These are phyloP conservation scores for Anniella stebbinsi DNA, from an alignment of 2,797 vertebrate genomes.

Conservation along the genomic window DNA sequence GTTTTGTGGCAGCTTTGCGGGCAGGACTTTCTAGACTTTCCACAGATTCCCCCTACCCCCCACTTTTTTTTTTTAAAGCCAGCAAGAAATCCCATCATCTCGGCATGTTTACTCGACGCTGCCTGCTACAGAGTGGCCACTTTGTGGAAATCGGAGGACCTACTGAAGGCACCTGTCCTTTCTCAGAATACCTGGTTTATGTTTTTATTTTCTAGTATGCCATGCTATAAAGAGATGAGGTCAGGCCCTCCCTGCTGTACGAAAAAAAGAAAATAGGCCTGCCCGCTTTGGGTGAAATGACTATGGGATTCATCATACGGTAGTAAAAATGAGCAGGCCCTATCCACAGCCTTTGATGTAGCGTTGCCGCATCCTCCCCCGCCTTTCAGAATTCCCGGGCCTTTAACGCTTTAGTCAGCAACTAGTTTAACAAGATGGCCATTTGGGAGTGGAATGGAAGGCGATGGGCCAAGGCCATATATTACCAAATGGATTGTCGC, in stretches of 20 bases:
- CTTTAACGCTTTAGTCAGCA: neutral
- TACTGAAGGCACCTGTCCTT: rapidly evolving
- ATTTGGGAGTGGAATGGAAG: neutral
- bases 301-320: neutral
- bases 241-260: too few species aligned
- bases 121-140: neutral
- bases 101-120: neutral
- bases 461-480: neutral
- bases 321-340: neutral
- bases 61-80: neutral
- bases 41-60: neutral
- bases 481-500: neutral
- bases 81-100: slow-evolving; percentile 4
- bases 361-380: neutral
- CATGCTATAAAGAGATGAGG: rapidly evolving
- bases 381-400: neutral
- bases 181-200: rapidly evolving
- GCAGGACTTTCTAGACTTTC: slow-evolving; percentile 48
- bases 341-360: too few species aligned
- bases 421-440: neutral
- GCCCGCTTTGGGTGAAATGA: neutral
- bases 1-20: slow-evolving; percentile 34
- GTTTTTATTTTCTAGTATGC: rapidly evolving
- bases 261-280: neutral
- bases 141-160: neutral